Conservation (phyloP, 2,113 vertebrate genomes). For the Neogale vison region DNA sequence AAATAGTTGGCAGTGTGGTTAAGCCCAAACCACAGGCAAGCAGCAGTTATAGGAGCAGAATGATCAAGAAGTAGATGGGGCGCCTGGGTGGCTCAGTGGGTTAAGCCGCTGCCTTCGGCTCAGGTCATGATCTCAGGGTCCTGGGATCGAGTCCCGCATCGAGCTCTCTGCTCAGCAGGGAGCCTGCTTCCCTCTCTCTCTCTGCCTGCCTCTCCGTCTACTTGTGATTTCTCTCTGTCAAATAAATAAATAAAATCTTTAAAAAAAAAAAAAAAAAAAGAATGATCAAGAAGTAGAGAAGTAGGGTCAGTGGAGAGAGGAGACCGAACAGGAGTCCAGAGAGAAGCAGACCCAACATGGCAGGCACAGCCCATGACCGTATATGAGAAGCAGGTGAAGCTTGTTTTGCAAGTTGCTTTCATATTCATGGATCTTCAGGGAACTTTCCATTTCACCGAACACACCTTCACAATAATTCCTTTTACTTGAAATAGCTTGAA, state of each 20-base stretch:
- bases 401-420: not conserved
- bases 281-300: not conserved
- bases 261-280: too few relatives aligned
- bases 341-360: not conserved
- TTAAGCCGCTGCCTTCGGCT: too few relatives aligned
- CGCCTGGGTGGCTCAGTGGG: too few relatives aligned
- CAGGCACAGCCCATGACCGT: fast-evolving
- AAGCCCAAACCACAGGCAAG: not conserved
- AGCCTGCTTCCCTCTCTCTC: too few relatives aligned
- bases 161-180: too few relatives aligned
- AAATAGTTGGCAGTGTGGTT: not conserved
- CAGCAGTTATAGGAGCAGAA: not conserved
- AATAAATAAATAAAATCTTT: too few relatives aligned
- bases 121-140: too few relatives aligned
- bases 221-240: too few relatives aligned
- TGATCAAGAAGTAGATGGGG: not conserved
- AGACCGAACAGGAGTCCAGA: not conserved
- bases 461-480: not conserved
- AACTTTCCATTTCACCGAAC: not conserved
- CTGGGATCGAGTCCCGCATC: too few relatives aligned
- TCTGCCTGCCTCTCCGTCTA: too few relatives aligned
- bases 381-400: not conserved
- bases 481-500: not conserved
- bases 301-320: not conserved
- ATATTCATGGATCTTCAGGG: not conserved